Evolutionary conservation across 2,888 invertebrate species (phyloP), one percentile per base, ranked within the genome.

Genomic region (Chloroclystis v-ata): DNA sequence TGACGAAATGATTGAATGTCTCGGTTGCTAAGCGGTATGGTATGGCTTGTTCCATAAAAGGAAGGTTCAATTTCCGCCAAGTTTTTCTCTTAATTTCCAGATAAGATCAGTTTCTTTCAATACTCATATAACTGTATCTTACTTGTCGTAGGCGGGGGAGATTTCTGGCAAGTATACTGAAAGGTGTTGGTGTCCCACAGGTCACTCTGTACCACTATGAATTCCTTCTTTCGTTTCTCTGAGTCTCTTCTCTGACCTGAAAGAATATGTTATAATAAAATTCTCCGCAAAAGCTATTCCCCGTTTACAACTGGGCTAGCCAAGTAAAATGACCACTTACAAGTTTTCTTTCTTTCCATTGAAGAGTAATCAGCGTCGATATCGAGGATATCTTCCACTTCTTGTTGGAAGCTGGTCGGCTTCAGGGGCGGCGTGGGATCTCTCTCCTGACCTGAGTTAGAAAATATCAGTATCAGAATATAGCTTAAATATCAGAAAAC

Each of bases 121-220:
- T n/a, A n/a, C n/a, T n/a, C 8, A 26, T 26, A 3, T 6, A 26
- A 3, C 2, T 26, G 14, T 25, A 12, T 32, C 54, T 60, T 61
- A 63, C 70, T 65, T 66, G 75, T 69, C 50, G 78, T 35, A 13
- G 51, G 51, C 5, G 81, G 59, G 3, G 84, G 84, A 6, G 85
- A 72, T 57, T 87, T 86, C 59, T 87, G 85, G 47, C 85, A 85
- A 1, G 83, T 87, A 49, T 88, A 88, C 52, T 91, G 90, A 55
- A 91, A 89, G 0, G 91, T 91, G 52, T 89, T 91, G 0, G 91
- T 91, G 57, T 91, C 91, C 91, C 91, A 91, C n/a, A 91, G 73
- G 63, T 91, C 91, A 60, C 91, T 91, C 66, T 91, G 91, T 1
- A 91, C 91, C 4, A 91, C 91, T 40, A 91, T 91, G 63, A 90